Base-by-base conservation (phyloP, 1,140 invertebrate genomes). In the Propsilocerus akamusi region DNA sequence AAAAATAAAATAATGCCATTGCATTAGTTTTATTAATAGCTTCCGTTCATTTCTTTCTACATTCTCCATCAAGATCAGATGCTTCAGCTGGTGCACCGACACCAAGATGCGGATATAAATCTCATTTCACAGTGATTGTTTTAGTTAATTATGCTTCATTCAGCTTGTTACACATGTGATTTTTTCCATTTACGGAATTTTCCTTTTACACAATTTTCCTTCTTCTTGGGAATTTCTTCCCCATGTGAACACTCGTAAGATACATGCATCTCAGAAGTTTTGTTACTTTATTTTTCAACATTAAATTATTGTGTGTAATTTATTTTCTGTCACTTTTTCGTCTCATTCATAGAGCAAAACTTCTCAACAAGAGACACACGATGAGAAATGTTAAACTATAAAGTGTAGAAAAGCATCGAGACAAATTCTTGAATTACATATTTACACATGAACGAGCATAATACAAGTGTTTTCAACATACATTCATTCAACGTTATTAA, bases 311-410 rank as follows among this genome's bases (percentile, higher is more conserved):
- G 34, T 41, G 22, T 20, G 34, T 41, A 41, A 41, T 41, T 41
- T 41, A 41, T 41, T 41, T 41, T 41, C 34, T 41, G 34, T 41
- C 34, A 41, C 17, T 37, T 7, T 30, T 30, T 30, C 28, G 3
- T 37, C 32, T 37, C n/a, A 3, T 37, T 14, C 1, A 5, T 20
- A 8, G n/a, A n/a, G n/a, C n/a, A n/a, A n/a, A n/a, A n/a, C 14
- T 20, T 41, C 14, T 20, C 34, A 41, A 41, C 34, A 41, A 41
- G 22, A 41, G 34, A 41, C 34, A 41, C n/a, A 20, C 34, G 17
- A 41, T 41, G 34, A 41, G 22, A 41, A 41, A 41, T 41, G 34
- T 17, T 41, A 41, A 41, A 41, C 34, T 41, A 41, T 41, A 41
- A 41, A 41, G 34, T 41, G 5, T 17, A 17, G 34, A 41, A 41